Evolutionary conservation across 92 coral and sea anemone species (phyloP), one percentile per base, ranked within the genome.

Genomic region (Plumapathes pennacea): DNA sequence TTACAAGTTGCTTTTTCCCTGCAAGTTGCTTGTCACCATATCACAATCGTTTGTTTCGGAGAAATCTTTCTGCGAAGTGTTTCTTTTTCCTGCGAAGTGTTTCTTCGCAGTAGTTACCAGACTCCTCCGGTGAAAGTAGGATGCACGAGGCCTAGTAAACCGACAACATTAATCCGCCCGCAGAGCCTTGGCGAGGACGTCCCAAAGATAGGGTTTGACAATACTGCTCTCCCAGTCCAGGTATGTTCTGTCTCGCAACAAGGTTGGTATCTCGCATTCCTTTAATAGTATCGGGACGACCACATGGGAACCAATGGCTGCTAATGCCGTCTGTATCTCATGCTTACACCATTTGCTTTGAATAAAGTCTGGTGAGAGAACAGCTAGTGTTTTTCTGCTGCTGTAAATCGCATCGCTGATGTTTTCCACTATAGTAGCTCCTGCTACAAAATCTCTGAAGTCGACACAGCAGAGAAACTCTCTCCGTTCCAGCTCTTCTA

Each of bases 311-410:
- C 25, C 47, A 10, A 64, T 64, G 32, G 81, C 72, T 3, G 67
- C 53, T 25, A 90, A 60, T 11, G 95, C 97, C 25, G 75, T 85
- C 10, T 83, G 59, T 0, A 91, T 77, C 67, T 87, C 97, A 24
- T 56, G 69, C 26, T 15, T 72, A 23, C 97, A 90, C 85, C 84
- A 90, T 4, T 54, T 62, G 26, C 97, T 90, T 0, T 64, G 28
- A 14, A 90, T 56, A 41, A 83, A 90, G 51, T 78, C 78, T 6
- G 97, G 97, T 15, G 97, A 67, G 21, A 90, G 45, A 0, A 90
- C 69, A 0, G 85, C 95, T 22, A 90, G 34, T 2, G 95, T 91
- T 41, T 66, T 74, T 49, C 67, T 64, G 52, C 97, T 90, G 37
- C 67, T 51, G 56, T 74, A 77, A 30, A 90, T 75, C 14, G 90